A percentile compares a stretch with the other conserved stretches of the same genome.
Conservation (phyloP, 2,113 vertebrate genomes). For the Xiphorhynchus elegans region DNA sequence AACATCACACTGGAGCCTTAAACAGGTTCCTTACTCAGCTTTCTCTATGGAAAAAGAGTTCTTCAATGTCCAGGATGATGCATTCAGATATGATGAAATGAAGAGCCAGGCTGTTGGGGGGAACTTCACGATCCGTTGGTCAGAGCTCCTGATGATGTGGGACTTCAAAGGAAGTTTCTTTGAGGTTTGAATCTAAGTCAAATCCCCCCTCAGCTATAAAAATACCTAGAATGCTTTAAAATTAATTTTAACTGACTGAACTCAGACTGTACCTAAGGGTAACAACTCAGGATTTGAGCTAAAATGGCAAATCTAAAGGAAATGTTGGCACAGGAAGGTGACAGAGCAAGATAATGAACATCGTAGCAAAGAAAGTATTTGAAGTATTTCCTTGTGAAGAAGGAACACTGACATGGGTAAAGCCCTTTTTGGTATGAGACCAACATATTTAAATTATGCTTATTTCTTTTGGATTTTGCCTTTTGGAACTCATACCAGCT, state of each 20-base stretch:
- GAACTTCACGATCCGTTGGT: neutral
- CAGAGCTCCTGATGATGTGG: neutral
- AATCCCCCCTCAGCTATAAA: neutral
- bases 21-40: neutral
- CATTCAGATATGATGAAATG: neutral
- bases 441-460: neutral
- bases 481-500: neutral
- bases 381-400: neutral
- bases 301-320: neutral
- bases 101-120: neutral
- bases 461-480: neutral
- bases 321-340: neutral
- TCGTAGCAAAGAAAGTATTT: neutral
- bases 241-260: neutral
- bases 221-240: neutral
- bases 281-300: neutral
- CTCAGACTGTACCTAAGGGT: neutral
- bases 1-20: neutral
- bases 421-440: neutral
- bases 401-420: accelerated
- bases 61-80: neutral
- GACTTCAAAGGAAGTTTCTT: neutral
- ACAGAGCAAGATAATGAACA: neutral
- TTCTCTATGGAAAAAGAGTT: neutral
- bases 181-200: neutral